Percentiles rank a stretch among this genome's conserved stretches.
These are phyloP conservation scores for Poecilia wingei DNA, from an alignment of 2,797 vertebrate genomes.

Conservation along the genomic window DNA sequence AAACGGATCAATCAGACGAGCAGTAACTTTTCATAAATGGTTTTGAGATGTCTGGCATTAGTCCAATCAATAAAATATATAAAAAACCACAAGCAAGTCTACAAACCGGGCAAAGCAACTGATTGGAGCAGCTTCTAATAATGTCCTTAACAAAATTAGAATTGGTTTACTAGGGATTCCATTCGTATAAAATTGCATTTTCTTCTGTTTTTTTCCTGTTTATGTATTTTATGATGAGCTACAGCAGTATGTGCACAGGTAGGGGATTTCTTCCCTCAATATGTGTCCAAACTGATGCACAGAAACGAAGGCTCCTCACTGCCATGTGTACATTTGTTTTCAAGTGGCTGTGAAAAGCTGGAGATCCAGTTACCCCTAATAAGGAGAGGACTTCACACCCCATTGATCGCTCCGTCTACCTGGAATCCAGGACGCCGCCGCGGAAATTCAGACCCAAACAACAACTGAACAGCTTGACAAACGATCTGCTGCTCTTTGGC, in stretches of 20 bases:
- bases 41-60: background rate
- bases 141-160: background rate
- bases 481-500: conserved; percentile 29
- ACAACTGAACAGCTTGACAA: conserved; percentile 23
- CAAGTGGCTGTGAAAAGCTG: conserved; percentile 48
- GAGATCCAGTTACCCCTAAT: conserved; percentile 65
- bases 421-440: conserved; percentile 51
- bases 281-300: conserved; percentile 36
- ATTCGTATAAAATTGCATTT: background rate
- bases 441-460: conserved; percentile 6
- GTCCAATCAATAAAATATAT: background rate
- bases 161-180: background rate
- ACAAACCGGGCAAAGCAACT: background rate
- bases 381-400: conserved; percentile 65
- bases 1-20: background rate
- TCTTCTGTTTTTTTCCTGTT: background rate
- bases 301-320: conserved; percentile 60
- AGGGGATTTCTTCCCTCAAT: conserved; percentile 27
- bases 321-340: conserved; percentile 43
- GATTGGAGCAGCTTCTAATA: background rate
- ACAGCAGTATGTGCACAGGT: background rate
- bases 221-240: background rate
- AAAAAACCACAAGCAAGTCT: background rate
- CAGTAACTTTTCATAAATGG: background rate
- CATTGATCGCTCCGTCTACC: conserved; percentile 55